Conservation (phyloP, 2,797 vertebrate genomes). For the Distichodus sexfasciatus region DNA sequence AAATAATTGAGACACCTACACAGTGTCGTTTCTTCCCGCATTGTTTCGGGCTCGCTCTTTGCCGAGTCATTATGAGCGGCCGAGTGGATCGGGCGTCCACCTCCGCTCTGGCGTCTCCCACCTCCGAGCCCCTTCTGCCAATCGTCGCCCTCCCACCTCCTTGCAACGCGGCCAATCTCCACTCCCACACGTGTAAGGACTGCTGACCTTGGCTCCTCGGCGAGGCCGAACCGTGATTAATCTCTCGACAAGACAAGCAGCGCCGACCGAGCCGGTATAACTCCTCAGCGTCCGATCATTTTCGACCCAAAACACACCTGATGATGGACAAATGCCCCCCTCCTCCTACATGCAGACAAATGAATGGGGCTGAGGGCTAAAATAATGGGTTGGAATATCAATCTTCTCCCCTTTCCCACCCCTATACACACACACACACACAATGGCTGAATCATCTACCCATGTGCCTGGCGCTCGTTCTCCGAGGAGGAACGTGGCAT, state of each 20-base stretch:
- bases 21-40: constrained; percentile 2
- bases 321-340: constrained; percentile 58
- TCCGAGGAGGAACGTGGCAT: constrained; percentile 54
- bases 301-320: constrained; percentile 59
- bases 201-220: constrained; percentile 70
- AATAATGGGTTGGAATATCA: constrained; percentile 41
- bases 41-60: constrained; percentile 45
- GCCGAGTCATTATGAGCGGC: constrained; percentile 54
- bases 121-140: constrained; percentile 51
- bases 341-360: constrained; percentile 34
- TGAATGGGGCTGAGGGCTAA: constrained; percentile 6
- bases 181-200: constrained; percentile 60
- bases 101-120: constrained; percentile 49
- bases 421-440: background rate
- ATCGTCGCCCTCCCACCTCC: constrained; percentile 50
- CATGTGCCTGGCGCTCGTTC: constrained; percentile 53
- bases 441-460: constrained; percentile 59
- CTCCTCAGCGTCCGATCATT: constrained; percentile 62
- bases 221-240: constrained; percentile 71
- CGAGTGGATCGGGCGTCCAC: constrained; percentile 51
- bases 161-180: constrained; percentile 55
- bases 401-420: constrained; percentile 27
- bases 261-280: constrained; percentile 64
- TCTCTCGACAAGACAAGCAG: constrained; percentile 72
- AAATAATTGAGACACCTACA: constrained; percentile 64